phyloP scores from a whole-genome alignment of 2,888 invertebrate species.

The Syritta pipiens region DNA sequence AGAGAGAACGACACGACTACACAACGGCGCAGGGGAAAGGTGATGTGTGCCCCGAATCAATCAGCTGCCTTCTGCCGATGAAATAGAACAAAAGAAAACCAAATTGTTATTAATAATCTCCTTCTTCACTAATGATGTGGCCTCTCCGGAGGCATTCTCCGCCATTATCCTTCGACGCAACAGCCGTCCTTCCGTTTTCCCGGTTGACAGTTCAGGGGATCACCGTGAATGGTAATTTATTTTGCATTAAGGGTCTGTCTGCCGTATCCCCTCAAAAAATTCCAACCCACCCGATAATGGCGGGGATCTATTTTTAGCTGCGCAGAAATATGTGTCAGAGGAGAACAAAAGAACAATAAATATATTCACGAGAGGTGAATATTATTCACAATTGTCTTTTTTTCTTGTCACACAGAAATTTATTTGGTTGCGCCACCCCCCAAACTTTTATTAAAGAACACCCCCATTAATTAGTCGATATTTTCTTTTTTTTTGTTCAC shows the following conservation, averaged over 20 bases:
- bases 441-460: too few relatives aligned
- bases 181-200: conserved; percentile 21
- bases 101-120: conserved; percentile 30
- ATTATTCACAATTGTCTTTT: not conserved
- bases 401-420: not conserved
- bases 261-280: not conserved
- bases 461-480: conserved; percentile 35
- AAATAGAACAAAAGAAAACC: too few relatives aligned
- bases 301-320: conserved; percentile 58
- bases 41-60: conserved; percentile 49
- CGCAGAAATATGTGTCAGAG: conserved; percentile 32
- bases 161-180: conserved; percentile 2
- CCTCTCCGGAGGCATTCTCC: too few relatives aligned
- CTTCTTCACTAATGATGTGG: conserved; percentile 43
- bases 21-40: conserved; percentile 29
- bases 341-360: not conserved
- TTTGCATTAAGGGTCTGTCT: conserved; percentile 50
- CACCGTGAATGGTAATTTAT: conserved; percentile 48
- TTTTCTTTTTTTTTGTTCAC: not conserved
- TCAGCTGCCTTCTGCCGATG: conserved; percentile 65
- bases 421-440: conserved; percentile 7
- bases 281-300: conserved; percentile 20
- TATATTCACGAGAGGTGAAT: not conserved
- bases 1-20: conserved; percentile 33
- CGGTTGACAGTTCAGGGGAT: not conserved